Evolutionary conservation across 2,888 invertebrate genomes (phyloP).

Genomic region (Mythimna impura): DNA sequence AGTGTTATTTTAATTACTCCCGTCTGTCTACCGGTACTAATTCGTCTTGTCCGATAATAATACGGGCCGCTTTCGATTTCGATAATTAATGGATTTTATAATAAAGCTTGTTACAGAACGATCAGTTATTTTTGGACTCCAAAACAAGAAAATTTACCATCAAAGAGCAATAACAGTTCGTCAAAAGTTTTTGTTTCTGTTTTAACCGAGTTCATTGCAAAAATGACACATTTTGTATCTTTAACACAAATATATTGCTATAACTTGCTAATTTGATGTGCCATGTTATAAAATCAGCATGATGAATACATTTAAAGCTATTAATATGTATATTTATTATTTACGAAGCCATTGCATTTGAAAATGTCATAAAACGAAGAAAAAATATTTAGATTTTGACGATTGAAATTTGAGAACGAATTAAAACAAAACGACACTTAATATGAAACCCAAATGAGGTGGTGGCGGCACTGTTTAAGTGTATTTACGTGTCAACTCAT

Average conservation of each 20-base stretch:
- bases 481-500: constrained; percentile 77
- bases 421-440: constrained; percentile 72
- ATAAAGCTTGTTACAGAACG: constrained; percentile 61
- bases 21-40: constrained; percentile 65
- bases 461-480: constrained; percentile 74
- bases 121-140: constrained; percentile 40
- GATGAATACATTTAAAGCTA: constrained; percentile 25
- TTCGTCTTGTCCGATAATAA: constrained; percentile 69
- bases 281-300: constrained; percentile 41
- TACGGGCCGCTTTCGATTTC: constrained; percentile 69
- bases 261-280: constrained; percentile 42
- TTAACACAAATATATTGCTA: constrained; percentile 30
- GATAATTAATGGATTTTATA: constrained; percentile 73
- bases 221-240: constrained; percentile 31
- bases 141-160: constrained; percentile 39
- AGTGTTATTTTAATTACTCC: constrained; percentile 80
- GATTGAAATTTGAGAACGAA: constrained; percentile 73
- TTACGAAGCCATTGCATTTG: constrained; percentile 54
- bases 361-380: constrained; percentile 38
- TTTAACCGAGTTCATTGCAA: constrained; percentile 24
- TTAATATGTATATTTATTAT: constrained; percentile 42
- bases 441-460: constrained; percentile 74
- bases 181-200: constrained; percentile 32
- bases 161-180: constrained; percentile 49
- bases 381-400: constrained; percentile 35